Base-by-base conservation (phyloP, 2,888 invertebrate species). In the Drosophila nr. perissopoda region DNA sequence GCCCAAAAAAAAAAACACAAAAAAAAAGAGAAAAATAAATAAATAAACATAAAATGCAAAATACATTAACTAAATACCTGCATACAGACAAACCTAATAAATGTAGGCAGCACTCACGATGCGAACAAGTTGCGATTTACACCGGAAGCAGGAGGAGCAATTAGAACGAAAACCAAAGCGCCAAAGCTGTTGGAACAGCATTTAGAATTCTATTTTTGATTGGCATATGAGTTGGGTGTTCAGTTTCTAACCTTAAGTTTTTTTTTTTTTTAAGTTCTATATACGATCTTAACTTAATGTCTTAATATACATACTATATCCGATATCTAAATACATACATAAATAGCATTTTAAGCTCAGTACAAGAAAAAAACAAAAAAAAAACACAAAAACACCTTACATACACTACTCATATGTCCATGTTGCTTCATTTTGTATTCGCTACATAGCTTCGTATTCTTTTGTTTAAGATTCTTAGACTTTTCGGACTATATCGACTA, bases 341-440 rank as follows among this genome's bases (percentile, higher is more conserved):
- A 76, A 65, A 61, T 78, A 82, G 76, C 71, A 82, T 71, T 66
- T 54, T 82, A 83, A 83, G 83, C 78, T 72, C 82, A 64, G 40
- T 54, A 62, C 64, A 66, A 68, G 38, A 69, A 62, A 62, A 72
- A 29, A 66, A 68, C 33, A 69, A 62, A 62, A 72, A 29, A 42
- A 49, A 69, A 36, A 52, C 54, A 48, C 31, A 49, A 8, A 29
- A n/a, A 45, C 13, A 45, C 45, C 21, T 8, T 25, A 16, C 21
- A 51, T 31, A 36, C 51, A 52, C 42, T 34, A 29, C 51, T 57
- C 53, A 57, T 56, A 69, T 64, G 75, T 69, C 72, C 80, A 72
- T 68, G 78, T 78, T 69, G 83, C 83, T 84, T 82, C 57, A 79
- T 40, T 51, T 80, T 67, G 52, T 57, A 69, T 76, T 70, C 59